A percentile compares a stretch with the other conserved stretches of the same genome.
Conservation (phyloP, 1,140 invertebrate species). For the Drosophila athabasca region DNA sequence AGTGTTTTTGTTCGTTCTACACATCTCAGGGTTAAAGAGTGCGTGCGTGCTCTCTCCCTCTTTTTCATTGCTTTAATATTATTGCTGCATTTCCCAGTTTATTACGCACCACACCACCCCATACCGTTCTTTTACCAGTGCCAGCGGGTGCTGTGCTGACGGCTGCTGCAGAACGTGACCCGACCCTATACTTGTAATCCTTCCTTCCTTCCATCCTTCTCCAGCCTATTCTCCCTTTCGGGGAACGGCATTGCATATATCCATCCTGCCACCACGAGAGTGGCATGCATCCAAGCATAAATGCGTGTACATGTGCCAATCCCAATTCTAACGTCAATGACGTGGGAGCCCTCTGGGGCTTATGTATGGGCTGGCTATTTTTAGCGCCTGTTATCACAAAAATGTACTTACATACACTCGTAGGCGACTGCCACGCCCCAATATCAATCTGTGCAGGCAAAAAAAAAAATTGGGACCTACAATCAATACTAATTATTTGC, state of each 20-base stretch:
- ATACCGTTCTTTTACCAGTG: too few relatives aligned
- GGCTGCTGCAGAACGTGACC: too few relatives aligned
- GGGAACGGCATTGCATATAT: background rate
- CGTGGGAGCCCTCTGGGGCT: constrained; percentile 22
- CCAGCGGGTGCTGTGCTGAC: too few relatives aligned
- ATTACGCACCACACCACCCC: too few relatives aligned
- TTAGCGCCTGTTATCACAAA: constrained; percentile 51
- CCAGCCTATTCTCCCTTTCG: too few relatives aligned
- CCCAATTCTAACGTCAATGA: constrained; percentile 56
- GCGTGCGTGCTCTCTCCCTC: too few relatives aligned
- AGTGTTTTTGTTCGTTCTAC: too few relatives aligned
- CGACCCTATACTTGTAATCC: too few relatives aligned
- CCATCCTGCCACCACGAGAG: constrained; percentile 18
- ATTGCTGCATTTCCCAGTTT: too few relatives aligned
- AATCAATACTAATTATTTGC: constrained; percentile 74
- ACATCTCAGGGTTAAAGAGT: too few relatives aligned
- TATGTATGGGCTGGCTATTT: constrained; percentile 45
- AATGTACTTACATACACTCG: constrained; percentile 15
- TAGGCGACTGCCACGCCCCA: constrained; percentile 30
- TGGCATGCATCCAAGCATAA: constrained; percentile 46
- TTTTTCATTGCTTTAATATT: too few relatives aligned
- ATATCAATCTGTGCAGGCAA: constrained; percentile 24
- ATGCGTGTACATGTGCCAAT: constrained; percentile 43
- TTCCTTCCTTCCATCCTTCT: too few relatives aligned
- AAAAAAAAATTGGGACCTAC: constrained; percentile 46